phyloP scores from a whole-genome alignment of 2,797 vertebrate species.

The Lagocephalus sceleratus region DNA sequence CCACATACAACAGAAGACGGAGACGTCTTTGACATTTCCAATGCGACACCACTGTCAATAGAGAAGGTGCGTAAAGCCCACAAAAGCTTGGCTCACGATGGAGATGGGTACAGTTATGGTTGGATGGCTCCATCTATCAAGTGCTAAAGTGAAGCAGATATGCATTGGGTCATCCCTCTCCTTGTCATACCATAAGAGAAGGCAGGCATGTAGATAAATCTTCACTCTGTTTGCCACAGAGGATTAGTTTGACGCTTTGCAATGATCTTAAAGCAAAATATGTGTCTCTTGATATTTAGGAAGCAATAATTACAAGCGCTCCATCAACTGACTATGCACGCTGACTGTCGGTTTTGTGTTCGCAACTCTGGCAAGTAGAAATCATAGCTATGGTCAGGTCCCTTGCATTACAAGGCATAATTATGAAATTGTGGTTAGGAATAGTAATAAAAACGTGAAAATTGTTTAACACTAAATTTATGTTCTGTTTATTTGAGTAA shows the following conservation, averaged over 20 bases:
- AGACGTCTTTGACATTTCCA: slow-evolving; percentile 47
- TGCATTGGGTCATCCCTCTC: slow-evolving; percentile 70
- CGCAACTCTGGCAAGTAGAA: background rate
- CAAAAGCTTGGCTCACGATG: slow-evolving; percentile 56
- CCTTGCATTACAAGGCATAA: background rate
- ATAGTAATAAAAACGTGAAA: too few species aligned
- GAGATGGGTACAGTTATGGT: slow-evolving; percentile 63
- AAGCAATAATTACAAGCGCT: slow-evolving; percentile 42
- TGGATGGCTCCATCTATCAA: slow-evolving; percentile 76
- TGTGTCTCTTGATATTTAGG: slow-evolving; percentile 27
- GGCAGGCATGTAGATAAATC: slow-evolving; percentile 63
- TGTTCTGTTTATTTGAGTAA: too few species aligned
- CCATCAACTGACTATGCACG: slow-evolving; percentile 39
- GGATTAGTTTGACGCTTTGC: slow-evolving; percentile 56
- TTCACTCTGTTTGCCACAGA: slow-evolving; percentile 59
- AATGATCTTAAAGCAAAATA: slow-evolving; percentile 44
- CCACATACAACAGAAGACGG: background rate
- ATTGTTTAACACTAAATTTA: too few species aligned
- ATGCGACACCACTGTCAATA: slow-evolving; percentile 61
- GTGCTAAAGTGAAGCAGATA: slow-evolving; percentile 71
- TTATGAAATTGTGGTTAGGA: background rate
- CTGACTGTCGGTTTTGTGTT: background rate
- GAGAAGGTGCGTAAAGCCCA: slow-evolving; percentile 62
- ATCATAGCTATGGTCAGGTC: background rate
- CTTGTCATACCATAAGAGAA: slow-evolving; percentile 65